phyloP scores from a whole-genome alignment of 1,140 invertebrate species.

The Bombus breviceps region DNA sequence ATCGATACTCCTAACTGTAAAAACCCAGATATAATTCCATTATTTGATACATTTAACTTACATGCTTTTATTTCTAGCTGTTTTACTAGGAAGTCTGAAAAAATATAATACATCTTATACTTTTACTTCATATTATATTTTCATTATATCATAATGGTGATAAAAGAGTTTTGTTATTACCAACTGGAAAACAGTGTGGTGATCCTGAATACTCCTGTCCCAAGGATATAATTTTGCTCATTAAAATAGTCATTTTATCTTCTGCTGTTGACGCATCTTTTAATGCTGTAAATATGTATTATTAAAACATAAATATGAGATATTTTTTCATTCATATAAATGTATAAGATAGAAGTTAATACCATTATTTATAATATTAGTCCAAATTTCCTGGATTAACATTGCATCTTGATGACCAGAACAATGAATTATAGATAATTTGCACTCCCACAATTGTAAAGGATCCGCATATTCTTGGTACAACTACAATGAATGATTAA shows the following conservation, averaged over 20 bases:
- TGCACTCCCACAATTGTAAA: constrained; percentile 92
- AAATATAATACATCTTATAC: neutral
- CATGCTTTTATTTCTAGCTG: constrained; percentile 90
- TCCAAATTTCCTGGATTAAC: constrained; percentile 91
- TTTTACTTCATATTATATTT: neutral
- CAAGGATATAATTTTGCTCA: constrained; percentile 89
- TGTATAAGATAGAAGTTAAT: constrained; percentile 73
- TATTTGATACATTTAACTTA: constrained; percentile 86
- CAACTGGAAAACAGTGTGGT: constrained; percentile 89
- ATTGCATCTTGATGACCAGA: constrained; percentile 91
- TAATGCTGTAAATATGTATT: constrained; percentile 74
- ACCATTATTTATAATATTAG: constrained; percentile 87
- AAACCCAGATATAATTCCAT: constrained; percentile 87
- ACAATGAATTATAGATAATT: constrained; percentile 92
- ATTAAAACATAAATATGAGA: constrained; percentile 1
- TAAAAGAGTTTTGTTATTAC: constrained; percentile 77
- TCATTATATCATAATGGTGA: neutral
- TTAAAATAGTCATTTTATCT: constrained; percentile 86
- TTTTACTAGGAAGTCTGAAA: constrained; percentile 87
- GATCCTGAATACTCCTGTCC: constrained; percentile 88
- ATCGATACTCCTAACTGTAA: constrained; percentile 88
- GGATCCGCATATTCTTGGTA: constrained; percentile 93
- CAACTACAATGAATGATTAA: constrained; percentile 82
- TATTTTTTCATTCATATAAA: neutral
- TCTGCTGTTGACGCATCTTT: constrained; percentile 79